Conservation (phyloP, 2,797 vertebrate genomes). For the Pipistrellus kuhlii region DNA sequence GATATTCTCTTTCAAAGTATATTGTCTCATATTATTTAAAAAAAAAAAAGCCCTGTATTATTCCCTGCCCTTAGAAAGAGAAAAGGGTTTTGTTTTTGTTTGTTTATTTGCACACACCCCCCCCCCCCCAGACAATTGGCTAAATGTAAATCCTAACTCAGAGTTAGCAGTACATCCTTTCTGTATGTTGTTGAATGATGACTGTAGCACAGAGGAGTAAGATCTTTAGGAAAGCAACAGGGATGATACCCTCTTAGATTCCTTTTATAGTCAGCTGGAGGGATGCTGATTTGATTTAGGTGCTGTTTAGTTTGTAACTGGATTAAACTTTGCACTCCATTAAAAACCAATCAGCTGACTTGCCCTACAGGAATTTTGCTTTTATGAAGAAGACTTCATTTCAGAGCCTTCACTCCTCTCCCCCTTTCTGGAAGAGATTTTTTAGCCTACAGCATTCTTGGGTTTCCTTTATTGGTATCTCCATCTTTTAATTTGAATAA, state of each 20-base stretch:
- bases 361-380: constrained; percentile 77
- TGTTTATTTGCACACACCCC: too few relatives aligned
- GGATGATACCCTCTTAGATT: neutral
- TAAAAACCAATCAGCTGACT: constrained; percentile 77
- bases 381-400: constrained; percentile 76
- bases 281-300: constrained; percentile 73
- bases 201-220: neutral
- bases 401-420: constrained; percentile 58
- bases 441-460: constrained; percentile 71
- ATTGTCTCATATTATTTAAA: neutral
- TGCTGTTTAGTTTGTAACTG: constrained; percentile 74
- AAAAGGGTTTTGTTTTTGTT: neutral
- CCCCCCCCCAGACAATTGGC: neutral
- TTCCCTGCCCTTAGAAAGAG: neutral
- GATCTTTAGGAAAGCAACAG: constrained; percentile 33
- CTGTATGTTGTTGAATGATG: constrained; percentile 6
- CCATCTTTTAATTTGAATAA: constrained; percentile 71
- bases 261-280: constrained; percentile 44
- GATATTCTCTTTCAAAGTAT: neutral
- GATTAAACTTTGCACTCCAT: constrained; percentile 75
- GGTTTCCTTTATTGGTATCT: constrained; percentile 53
- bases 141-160: neutral
- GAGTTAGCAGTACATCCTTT: neutral
- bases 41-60: neutral
- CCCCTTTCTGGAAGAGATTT: constrained; percentile 59